Percentiles rank a stretch among this genome's conserved stretches.
Conservation (phyloP, 2,797 vertebrate genomes). For the Tiaroga cobitis region DNA sequence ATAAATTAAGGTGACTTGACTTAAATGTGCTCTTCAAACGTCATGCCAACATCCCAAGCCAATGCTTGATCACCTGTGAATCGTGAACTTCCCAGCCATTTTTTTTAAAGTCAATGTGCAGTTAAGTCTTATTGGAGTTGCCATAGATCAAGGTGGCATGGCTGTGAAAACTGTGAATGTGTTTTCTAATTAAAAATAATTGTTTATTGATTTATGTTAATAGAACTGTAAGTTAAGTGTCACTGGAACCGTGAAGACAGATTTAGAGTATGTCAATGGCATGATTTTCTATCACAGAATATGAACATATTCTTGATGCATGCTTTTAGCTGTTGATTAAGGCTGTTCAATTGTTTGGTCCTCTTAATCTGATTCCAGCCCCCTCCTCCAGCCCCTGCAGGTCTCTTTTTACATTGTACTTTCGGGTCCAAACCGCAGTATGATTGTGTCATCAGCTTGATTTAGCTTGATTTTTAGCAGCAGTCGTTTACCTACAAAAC, state of each 20-base stretch:
- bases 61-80: conserved; percentile 22
- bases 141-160: conserved; percentile 39
- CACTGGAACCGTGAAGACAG: not conserved
- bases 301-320: conserved; percentile 3
- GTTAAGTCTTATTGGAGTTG: conserved; percentile 32
- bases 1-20: not conserved
- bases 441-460: not conserved
- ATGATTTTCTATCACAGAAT: not conserved
- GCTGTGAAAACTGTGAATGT: conserved; percentile 33
- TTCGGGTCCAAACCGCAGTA: not conserved
- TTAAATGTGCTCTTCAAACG: not conserved
- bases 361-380: not conserved
- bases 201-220: conserved; percentile 54
- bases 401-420: not conserved
- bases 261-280: not conserved
- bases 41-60: not conserved
- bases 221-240: conserved; percentile 44
- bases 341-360: not conserved
- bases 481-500: not conserved
- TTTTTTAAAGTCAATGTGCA: conserved; percentile 29
- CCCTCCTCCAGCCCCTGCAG: not conserved
- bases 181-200: conserved; percentile 58
- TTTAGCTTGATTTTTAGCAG: not conserved
- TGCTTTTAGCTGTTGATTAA: conserved; percentile 3
- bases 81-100: conserved; percentile 9